These are phyloP conservation scores for Melanerpes aurifrons DNA, from an alignment of 2,113 vertebrate genomes.

Conservation along the genomic window DNA sequence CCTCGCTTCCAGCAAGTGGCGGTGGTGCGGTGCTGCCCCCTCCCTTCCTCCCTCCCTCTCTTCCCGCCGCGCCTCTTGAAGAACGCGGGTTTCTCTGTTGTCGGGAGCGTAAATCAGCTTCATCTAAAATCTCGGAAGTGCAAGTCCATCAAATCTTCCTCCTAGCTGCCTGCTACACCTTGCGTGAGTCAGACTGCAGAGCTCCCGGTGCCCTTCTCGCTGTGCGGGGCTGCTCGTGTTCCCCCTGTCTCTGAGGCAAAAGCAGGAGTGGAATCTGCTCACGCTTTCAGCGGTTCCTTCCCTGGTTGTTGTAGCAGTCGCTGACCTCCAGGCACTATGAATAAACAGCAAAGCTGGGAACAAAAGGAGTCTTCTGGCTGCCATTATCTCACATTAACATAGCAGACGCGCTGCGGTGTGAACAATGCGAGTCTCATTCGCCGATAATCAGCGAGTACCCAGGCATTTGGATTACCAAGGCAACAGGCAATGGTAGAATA, in stretches of 20 bases:
- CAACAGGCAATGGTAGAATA: slow-evolving; percentile 73
- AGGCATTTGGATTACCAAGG: slow-evolving; percentile 73
- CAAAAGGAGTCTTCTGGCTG: slow-evolving; percentile 75
- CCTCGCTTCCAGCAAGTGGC: background rate
- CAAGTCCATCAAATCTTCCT: slow-evolving; percentile 52
- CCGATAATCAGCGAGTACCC: slow-evolving; percentile 72
- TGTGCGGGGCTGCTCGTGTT: slow-evolving; percentile 37
- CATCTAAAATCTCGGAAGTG: slow-evolving; percentile 44
- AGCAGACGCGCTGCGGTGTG: slow-evolving; percentile 72
- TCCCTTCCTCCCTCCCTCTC: background rate
- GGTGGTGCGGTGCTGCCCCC: background rate
- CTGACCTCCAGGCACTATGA: slow-evolving; percentile 76
- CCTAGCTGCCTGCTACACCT: slow-evolving; percentile 48
- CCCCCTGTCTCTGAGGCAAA: slow-evolving; percentile 38
- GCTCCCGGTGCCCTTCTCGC: slow-evolving; percentile 49
- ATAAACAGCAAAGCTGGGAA: slow-evolving; percentile 76
- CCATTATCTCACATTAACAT: slow-evolving; percentile 77
- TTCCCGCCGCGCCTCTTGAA: slow-evolving; percentile 31
- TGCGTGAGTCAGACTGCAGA: slow-evolving; percentile 65
- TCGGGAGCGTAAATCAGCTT: slow-evolving; percentile 55
- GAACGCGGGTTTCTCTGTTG: slow-evolving; percentile 9
- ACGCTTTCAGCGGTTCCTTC: slow-evolving; percentile 65
- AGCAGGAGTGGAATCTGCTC: slow-evolving; percentile 66
- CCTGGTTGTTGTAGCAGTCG: slow-evolving; percentile 70
- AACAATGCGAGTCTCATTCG: slow-evolving; percentile 74